Percentiles rank a stretch among this genome's conserved stretches.
phyloP scores from a whole-genome alignment of 2,797 vertebrate genomes.

The Lagorchestes hirsutus region DNA sequence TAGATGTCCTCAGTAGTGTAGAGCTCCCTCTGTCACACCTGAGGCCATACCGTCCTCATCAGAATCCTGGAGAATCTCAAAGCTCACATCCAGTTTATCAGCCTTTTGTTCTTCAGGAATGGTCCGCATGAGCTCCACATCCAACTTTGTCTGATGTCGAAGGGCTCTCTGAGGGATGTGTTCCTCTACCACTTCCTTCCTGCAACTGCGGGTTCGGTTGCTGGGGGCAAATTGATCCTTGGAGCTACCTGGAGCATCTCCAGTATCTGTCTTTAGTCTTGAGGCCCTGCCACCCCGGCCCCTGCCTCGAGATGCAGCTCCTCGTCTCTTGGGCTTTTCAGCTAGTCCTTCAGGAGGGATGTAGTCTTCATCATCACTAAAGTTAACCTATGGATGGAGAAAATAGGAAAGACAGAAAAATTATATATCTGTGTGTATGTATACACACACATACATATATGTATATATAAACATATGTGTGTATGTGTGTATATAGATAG shows the following conservation, averaged over 20 bases:
- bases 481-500: too few species aligned
- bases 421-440: background rate
- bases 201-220: conserved; percentile 21
- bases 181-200: conserved; percentile 14
- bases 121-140: conserved; percentile 89
- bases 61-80: conserved; percentile 87
- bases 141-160: conserved; percentile 36
- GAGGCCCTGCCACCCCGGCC: conserved; percentile 67
- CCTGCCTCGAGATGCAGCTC: conserved; percentile 60
- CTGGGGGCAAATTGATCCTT: conserved; percentile 57
- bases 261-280: conserved; percentile 78
- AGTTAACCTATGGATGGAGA: conserved; percentile 87
- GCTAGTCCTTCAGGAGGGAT: conserved; percentile 57
- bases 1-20: background rate
- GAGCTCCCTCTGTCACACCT: conserved; percentile 64
- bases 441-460: too few species aligned
- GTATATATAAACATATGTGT: too few species aligned
- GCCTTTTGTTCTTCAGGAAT: conserved; percentile 85
- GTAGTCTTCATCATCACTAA: conserved; percentile 94
- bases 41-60: conserved; percentile 83
- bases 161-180: background rate
- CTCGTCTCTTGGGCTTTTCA: conserved; percentile 6
- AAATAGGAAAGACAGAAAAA: background rate
- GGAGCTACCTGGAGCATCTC: conserved; percentile 71
- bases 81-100: conserved; percentile 85